A percentile compares a stretch with the other conserved stretches of the same genome.
phyloP scores from a whole-genome alignment of 2,888 invertebrate species.

The Cyclophora punctaria region DNA sequence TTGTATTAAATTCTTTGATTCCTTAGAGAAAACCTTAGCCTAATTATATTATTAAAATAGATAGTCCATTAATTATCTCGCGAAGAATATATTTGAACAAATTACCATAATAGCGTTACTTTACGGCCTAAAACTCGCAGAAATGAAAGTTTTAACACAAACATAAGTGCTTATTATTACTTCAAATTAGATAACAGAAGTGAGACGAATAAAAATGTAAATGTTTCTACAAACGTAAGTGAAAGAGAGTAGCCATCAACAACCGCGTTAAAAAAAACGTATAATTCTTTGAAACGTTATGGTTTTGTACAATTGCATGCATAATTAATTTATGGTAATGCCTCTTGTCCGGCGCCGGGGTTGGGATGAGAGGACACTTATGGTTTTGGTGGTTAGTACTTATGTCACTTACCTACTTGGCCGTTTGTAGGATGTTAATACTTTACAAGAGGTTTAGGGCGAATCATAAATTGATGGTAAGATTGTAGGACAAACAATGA shows the following conservation, averaged over 20 bases:
- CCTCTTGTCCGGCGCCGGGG: slow-evolving; percentile 26
- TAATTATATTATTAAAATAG: too few species aligned
- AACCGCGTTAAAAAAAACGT: slow-evolving; percentile 24
- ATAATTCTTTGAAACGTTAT: slow-evolving; percentile 23
- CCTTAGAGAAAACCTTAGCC: too few species aligned
- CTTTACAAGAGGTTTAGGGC: slow-evolving; percentile 15
- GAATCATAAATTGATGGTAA: slow-evolving; percentile 1
- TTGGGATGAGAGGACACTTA: slow-evolving; percentile 36
- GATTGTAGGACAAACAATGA: too few species aligned
- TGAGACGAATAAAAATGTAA: slow-evolving; percentile 20
- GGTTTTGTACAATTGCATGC: slow-evolving; percentile 36
- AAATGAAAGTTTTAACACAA: not conserved
- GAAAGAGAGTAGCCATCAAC: slow-evolving; percentile 14
- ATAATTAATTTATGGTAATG: slow-evolving; percentile 55
- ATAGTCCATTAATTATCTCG: too few species aligned
- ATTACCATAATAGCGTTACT: too few species aligned
- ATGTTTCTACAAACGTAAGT: slow-evolving; percentile 16
- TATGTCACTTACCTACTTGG: slow-evolving; percentile 4
- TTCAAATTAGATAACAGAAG: slow-evolving; percentile 16
- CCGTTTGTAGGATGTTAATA: slow-evolving; percentile 17
- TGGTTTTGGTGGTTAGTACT: slow-evolving; percentile 18
- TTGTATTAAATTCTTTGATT: slow-evolving; percentile 7
- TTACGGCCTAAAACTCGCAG: too few species aligned
- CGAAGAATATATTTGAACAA: too few species aligned
- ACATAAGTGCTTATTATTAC: slow-evolving; percentile 9